Conservation (phyloP, 37 sponge, comb jelly and placozoan genomes). For the Eunapius fragilis region DNA sequence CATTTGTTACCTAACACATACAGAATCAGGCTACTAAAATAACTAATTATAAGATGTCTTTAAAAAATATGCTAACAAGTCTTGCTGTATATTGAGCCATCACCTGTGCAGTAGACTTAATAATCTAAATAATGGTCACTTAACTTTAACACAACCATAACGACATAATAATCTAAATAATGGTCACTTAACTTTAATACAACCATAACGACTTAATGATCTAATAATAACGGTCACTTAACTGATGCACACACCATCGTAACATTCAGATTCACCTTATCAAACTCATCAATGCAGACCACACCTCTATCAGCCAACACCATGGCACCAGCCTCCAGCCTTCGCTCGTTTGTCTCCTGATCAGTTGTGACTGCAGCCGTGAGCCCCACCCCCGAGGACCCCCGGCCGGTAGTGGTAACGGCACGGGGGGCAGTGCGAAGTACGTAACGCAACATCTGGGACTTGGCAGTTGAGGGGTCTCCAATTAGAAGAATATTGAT, state of each 20-base stretch:
- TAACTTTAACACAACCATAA: no score
- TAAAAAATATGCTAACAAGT: no score
- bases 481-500: conserved; percentile 96
- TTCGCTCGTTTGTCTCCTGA: conserved; percentile 87
- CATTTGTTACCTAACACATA: no score
- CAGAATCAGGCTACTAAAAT: no score
- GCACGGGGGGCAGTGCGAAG: conserved; percentile 92
- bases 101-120: no score
- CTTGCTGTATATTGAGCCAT: no score
- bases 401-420: conserved; percentile 98
- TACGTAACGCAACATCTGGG: conserved; percentile 95
- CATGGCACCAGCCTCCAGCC: conserved; percentile 98
- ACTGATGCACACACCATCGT: not conserved
- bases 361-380: conserved; percentile 99
- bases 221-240: no score
- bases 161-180: no score
- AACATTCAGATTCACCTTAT: conserved; percentile 78
- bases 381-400: conserved; percentile 97
- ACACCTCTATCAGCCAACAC: conserved; percentile 98
- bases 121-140: no score
- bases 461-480: conserved; percentile 98
- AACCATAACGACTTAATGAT: no score
- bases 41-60: no score
- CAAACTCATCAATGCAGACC: conserved; percentile 99
- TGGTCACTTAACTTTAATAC: no score